Percentiles rank a stretch among this genome's conserved stretches.
phyloP scores from a whole-genome alignment of 2,888 invertebrate species.

The Autographa pulchrina region DNA sequence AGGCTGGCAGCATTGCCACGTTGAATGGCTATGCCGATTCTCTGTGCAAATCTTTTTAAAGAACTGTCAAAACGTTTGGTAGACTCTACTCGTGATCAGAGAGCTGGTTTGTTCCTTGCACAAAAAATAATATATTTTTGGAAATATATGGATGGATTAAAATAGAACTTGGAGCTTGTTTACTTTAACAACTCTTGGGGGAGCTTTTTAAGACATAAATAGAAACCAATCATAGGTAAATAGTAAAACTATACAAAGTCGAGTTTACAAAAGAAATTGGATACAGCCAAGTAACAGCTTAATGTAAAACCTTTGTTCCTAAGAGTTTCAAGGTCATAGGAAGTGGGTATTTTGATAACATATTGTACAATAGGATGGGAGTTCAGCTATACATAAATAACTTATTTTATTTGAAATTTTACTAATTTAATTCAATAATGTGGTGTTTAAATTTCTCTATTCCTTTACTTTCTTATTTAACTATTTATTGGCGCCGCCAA shows the following conservation, averaged over 20 bases:
- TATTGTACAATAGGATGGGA: neutral
- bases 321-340: slow-evolving; percentile 32
- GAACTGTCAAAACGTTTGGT: too few relatives aligned
- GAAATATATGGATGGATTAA: too few relatives aligned
- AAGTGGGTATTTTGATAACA: neutral
- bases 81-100: too few relatives aligned
- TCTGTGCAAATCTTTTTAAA: too few relatives aligned
- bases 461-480: neutral
- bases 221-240: neutral
- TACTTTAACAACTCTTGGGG: neutral
- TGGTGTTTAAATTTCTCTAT: neutral
- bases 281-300: neutral
- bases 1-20: too few relatives aligned
- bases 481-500: neutral
- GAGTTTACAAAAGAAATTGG: neutral
- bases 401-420: neutral
- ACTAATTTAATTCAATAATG: neutral
- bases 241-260: neutral
- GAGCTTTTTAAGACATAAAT: neutral
- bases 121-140: too few relatives aligned
- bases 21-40: too few relatives aligned
- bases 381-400: neutral
- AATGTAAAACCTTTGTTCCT: neutral
- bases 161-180: neutral
- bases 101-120: too few relatives aligned